Evolutionary conservation across 2,797 vertebrate genomes (phyloP).

Genomic region (Limosa lapponica): DNA sequence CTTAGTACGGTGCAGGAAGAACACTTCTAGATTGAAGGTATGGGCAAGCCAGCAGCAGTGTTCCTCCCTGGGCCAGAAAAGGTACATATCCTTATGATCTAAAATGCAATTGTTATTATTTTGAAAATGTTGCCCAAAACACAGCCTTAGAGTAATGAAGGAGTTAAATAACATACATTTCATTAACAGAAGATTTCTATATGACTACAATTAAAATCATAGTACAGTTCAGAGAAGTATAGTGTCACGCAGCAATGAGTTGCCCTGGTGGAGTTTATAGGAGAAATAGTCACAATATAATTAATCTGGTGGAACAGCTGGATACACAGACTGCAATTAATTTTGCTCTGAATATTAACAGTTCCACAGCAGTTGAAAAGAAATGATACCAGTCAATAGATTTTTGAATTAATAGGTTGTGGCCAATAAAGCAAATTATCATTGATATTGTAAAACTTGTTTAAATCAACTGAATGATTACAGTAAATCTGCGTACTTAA

Average conservation of each 20-base stretch:
- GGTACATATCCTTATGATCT: background rate
- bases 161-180: constrained; percentile 49
- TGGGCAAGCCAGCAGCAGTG: background rate
- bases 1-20: background rate
- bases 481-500: constrained; percentile 45
- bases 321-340: constrained; percentile 75
- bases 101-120: background rate
- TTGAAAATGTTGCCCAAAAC: background rate
- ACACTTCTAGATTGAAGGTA: background rate
- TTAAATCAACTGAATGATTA: constrained; percentile 68
- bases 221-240: constrained; percentile 36
- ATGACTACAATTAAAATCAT: constrained; percentile 22
- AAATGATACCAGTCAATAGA: constrained; percentile 73
- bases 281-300: constrained; percentile 67
- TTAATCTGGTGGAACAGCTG: constrained; percentile 77
- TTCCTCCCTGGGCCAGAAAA: background rate
- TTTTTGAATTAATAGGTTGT: constrained; percentile 76
- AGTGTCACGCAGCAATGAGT: constrained; percentile 43
- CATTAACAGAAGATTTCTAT: background rate
- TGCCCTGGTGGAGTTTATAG: constrained; percentile 51
- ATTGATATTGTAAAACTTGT: constrained; percentile 71
- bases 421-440: constrained; percentile 77
- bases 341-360: constrained; percentile 77
- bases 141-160: background rate
- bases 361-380: constrained; percentile 73